A percentile compares a stretch with the other conserved stretches of the same genome.
phyloP scores from a whole-genome alignment of 64 coral and sea anemone species.

The Stichodactyla helianthus region DNA sequence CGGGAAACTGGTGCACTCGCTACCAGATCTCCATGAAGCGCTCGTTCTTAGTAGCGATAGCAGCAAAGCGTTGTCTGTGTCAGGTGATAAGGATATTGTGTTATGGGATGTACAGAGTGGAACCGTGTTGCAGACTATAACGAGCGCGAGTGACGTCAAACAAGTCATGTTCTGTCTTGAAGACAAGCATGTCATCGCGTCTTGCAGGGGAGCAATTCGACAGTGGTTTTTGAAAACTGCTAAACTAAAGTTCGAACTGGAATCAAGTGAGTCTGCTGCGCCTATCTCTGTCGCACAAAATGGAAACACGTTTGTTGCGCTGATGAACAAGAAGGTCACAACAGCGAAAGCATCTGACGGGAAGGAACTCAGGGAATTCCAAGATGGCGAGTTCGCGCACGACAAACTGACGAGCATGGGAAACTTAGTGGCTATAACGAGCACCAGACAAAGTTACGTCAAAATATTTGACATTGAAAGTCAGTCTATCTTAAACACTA shows the following conservation, averaged over 20 bases:
- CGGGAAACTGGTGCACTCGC: constrained; percentile 79
- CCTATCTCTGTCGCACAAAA: constrained; percentile 54
- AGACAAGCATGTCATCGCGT: constrained; percentile 66
- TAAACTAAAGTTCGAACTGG: constrained; percentile 55
- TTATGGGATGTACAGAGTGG: constrained; percentile 85
- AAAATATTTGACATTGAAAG: constrained; percentile 73
- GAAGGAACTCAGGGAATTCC: constrained; percentile 46
- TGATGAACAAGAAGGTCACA: constrained; percentile 54
- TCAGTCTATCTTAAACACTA: constrained; percentile 41
- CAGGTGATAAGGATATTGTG: constrained; percentile 49
- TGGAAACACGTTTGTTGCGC: constrained; percentile 54
- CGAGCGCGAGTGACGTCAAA: constrained; percentile 43
- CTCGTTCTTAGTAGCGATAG: constrained; percentile 55
- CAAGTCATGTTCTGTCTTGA: constrained; percentile 74
- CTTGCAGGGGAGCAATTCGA: constrained; percentile 62
- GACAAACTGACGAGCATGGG: constrained; percentile 65
- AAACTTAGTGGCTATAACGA: constrained; percentile 72
- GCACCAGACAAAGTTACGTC: constrained; percentile 41
- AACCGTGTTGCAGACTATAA: constrained; percentile 43
- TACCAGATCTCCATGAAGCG: constrained; percentile 60
- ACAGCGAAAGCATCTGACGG: constrained; percentile 57
- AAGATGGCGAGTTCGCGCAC: constrained; percentile 63
- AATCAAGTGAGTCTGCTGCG: constrained; percentile 40
- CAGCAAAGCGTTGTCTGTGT: constrained; percentile 65
- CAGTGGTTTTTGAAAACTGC: constrained; percentile 73